A percentile compares a stretch with the other conserved stretches of the same genome.
Conservation (phyloP, 2,888 invertebrate genomes). For the Tenthredo distinguenda region DNA sequence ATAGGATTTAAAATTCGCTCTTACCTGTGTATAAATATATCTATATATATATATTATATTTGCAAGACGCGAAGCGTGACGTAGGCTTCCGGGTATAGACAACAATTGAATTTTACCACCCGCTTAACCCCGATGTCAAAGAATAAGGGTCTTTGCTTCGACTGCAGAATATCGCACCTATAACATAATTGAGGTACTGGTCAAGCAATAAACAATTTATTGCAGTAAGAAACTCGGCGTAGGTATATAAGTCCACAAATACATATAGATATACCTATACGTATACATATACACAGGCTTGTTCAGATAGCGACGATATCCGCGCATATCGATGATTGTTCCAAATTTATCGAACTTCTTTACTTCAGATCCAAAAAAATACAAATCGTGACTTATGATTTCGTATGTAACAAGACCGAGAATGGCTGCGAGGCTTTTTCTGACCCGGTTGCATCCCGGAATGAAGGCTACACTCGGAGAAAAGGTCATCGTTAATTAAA, state of each 20-base stretch:
- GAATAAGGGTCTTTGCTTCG: slow-evolving; percentile 19
- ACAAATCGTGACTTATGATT: background rate
- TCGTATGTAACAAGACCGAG: too few species aligned
- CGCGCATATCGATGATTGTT: background rate
- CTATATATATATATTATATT: background rate
- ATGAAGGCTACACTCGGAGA: background rate
- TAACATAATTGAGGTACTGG: slow-evolving; percentile 28
- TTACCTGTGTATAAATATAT: background rate
- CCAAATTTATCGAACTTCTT: too few species aligned
- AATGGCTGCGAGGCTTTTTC: background rate
- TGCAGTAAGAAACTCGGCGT: background rate
- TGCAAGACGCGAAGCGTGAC: background rate
- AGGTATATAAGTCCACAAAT: background rate
- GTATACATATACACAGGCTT: background rate
- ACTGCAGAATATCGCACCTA: slow-evolving; percentile 34
- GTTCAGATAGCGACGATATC: background rate
- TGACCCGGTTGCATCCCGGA: background rate
- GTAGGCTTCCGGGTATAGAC: slow-evolving; percentile 11
- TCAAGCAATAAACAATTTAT: slow-evolving; percentile 35
- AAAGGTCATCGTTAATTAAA: background rate
- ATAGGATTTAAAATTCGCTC: background rate
- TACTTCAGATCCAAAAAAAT: background rate
- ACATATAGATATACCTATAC: background rate
- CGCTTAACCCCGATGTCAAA: slow-evolving; percentile 32
- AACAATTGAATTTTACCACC: slow-evolving; percentile 37